Percentiles rank a stretch among this genome's conserved stretches.
Evolutionary conservation across 2,888 invertebrate genomes (phyloP).

Genomic region (Phortica magna): DNA sequence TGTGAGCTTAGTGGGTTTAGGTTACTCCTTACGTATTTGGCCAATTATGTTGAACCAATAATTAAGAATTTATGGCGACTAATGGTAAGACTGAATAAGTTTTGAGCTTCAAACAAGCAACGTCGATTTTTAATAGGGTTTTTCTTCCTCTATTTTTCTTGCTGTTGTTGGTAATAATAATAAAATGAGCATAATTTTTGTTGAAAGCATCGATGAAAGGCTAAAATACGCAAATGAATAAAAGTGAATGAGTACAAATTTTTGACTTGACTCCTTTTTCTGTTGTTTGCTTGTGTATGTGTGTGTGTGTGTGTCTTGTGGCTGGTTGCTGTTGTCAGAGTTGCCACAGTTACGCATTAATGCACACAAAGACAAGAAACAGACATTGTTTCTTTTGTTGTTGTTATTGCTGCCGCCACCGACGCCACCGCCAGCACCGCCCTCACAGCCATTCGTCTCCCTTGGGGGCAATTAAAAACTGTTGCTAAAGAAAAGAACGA

Average conservation of each 20-base stretch:
- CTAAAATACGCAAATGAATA: constrained; percentile 61
- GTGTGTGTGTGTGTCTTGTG: neutral
- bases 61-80: too few relatives aligned
- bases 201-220: constrained; percentile 70
- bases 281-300: neutral
- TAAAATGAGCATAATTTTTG: constrained; percentile 71
- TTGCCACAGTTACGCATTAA: constrained; percentile 34
- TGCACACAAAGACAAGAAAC: constrained; percentile 29
- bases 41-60: too few relatives aligned
- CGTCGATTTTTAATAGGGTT: too few relatives aligned
- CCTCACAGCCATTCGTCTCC: constrained; percentile 37
- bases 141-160: constrained; percentile 48
- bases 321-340: neutral
- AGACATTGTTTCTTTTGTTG: constrained; percentile 1
- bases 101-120: too few relatives aligned
- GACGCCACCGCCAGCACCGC: neutral
- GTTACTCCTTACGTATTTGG: too few relatives aligned
- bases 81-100: too few relatives aligned
- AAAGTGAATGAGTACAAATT: constrained; percentile 10
- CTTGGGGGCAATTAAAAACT: constrained; percentile 70
- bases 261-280: neutral
- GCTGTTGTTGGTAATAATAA: constrained; percentile 61
- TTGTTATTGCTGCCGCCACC: neutral
- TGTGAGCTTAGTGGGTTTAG: too few relatives aligned
- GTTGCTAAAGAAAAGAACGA: constrained; percentile 54